phyloP scores from a whole-genome alignment of 1,140 invertebrate genomes.

The Apocrypta bakeri region DNA sequence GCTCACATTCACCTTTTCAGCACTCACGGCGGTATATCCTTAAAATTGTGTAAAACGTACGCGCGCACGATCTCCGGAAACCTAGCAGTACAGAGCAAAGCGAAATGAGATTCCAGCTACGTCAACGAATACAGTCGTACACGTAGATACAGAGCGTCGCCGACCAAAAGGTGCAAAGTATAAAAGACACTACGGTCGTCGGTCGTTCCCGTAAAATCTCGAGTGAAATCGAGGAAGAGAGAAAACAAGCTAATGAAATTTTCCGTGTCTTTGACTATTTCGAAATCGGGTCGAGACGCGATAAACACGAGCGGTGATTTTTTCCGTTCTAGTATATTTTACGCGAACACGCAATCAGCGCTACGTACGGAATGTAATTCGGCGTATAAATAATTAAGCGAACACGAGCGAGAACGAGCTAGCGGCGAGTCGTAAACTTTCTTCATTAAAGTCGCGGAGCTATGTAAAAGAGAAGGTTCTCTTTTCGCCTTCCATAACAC shows the following conservation, averaged over 20 bases:
- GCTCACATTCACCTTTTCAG: too few species aligned
- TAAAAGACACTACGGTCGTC: not conserved
- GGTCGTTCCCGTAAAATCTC: not conserved
- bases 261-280: not conserved
- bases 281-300: not conserved
- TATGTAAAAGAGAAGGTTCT: too few species aligned
- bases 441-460: conserved; percentile 1
- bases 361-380: conserved; percentile 12
- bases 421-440: conserved; percentile 17
- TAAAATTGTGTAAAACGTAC: not conserved
- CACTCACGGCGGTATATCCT: too few species aligned
- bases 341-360: too few species aligned
- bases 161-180: not conserved
- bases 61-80: too few species aligned
- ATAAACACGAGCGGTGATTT: not conserved
- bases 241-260: not conserved
- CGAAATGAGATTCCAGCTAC: not conserved
- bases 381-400: conserved; percentile 18
- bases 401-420: not conserved
- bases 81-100: not conserved
- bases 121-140: not conserved
- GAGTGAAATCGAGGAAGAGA: not conserved
- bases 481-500: not conserved
- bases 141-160: not conserved
- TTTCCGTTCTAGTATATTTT: not conserved